Evolutionary conservation across 2,888 invertebrate species (phyloP).

Genomic region (Philhelius pedissequus): DNA sequence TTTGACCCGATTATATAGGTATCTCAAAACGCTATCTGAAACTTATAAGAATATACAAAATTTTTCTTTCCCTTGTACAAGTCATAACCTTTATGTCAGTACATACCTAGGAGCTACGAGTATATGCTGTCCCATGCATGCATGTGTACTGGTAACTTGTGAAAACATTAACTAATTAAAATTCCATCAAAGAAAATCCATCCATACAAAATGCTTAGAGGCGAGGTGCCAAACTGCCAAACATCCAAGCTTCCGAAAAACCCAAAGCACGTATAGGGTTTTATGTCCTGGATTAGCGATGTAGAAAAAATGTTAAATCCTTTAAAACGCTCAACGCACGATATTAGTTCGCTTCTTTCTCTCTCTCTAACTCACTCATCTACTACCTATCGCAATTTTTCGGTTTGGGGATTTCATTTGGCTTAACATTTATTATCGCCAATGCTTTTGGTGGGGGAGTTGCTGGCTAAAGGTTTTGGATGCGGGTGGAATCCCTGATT

Average conservation of each 20-base stretch:
- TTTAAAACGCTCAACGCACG: conserved; percentile 11
- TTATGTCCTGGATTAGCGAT: conserved; percentile 4
- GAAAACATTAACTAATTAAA: conserved; percentile 56
- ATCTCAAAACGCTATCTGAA: neutral
- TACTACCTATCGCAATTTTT: neutral
- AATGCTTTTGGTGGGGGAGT: neutral
- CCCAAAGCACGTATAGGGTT: conserved; percentile 9
- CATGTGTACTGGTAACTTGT: too few relatives aligned
- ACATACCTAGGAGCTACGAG: too few relatives aligned
- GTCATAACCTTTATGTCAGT: neutral
- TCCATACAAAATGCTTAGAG: neutral
- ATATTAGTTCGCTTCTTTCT: neutral
- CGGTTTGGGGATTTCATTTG: neutral
- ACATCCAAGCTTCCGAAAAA: neutral
- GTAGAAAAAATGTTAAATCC: conserved; percentile 13
- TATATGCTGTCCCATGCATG: neutral
- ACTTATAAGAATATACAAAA: neutral
- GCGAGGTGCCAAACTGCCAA: conserved; percentile 16
- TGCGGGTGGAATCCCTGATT: neutral
- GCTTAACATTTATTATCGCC: conserved; percentile 18
- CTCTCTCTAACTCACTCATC: neutral
- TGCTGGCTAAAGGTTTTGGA: neutral
- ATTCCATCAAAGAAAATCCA: conserved; percentile 47
- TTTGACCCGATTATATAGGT: neutral
- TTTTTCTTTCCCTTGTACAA: neutral